These are phyloP conservation scores for Sebastes taczanowskii DNA, from an alignment of 2,797 vertebrate species.

Conservation along the genomic window DNA sequence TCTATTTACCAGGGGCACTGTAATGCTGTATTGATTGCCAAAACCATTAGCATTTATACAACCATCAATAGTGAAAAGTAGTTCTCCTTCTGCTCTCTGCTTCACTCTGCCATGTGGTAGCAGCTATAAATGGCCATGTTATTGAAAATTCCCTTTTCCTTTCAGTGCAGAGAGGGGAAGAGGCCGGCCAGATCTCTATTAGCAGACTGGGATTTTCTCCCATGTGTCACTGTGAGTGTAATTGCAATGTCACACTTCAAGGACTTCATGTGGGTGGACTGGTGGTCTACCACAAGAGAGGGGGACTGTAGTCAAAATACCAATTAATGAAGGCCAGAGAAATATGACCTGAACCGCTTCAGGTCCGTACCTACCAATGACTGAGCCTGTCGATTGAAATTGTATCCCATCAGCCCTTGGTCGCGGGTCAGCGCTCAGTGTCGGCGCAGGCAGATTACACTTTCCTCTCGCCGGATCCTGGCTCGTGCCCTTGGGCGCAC, in stretches of 20 bases:
- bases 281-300: constrained; percentile 76
- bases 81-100: constrained; percentile 55
- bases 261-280: constrained; percentile 77
- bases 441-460: constrained; percentile 74
- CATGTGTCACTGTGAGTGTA: constrained; percentile 79
- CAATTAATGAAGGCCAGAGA: constrained; percentile 81
- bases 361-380: constrained; percentile 72
- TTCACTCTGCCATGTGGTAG: constrained; percentile 55
- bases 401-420: constrained; percentile 78
- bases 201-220: constrained; percentile 77
- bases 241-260: constrained; percentile 85
- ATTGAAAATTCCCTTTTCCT: constrained; percentile 77
- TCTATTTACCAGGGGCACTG: constrained; percentile 64
- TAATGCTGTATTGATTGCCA: constrained; percentile 72
- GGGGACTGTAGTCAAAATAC: constrained; percentile 80
- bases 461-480: constrained; percentile 58
- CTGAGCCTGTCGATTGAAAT: constrained; percentile 77
- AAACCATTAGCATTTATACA: constrained; percentile 74
- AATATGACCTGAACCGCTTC: constrained; percentile 75
- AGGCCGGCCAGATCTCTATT: constrained; percentile 74
- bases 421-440: constrained; percentile 74
- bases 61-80: constrained; percentile 66
- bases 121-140: constrained; percentile 73
- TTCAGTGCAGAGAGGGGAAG: constrained; percentile 51
- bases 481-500: constrained; percentile 67